These are phyloP conservation scores for Camptogramma bilineatum DNA, from an alignment of 2,888 invertebrate species.

Conservation along the genomic window DNA sequence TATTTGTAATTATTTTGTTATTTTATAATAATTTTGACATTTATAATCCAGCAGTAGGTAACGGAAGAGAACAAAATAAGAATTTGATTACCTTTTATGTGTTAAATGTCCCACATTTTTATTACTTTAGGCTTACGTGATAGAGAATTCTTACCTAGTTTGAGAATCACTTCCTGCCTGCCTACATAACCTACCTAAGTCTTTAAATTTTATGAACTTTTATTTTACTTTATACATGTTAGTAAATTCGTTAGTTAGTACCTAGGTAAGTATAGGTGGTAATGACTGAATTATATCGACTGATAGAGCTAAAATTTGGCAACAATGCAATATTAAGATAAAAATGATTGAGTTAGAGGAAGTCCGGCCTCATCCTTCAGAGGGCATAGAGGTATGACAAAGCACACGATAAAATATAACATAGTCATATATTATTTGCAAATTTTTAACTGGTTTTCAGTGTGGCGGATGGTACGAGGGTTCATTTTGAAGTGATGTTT, in stretches of 20 bases:
- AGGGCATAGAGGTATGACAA: too few relatives aligned
- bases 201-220: background rate
- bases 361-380: too few relatives aligned
- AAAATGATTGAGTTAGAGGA: too few relatives aligned
- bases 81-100: conserved; percentile 37
- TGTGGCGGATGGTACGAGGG: conserved; percentile 85
- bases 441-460: conserved; percentile 28
- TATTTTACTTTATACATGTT: background rate
- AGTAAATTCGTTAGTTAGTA: too few relatives aligned
- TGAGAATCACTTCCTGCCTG: conserved; percentile 28
- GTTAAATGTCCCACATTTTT: conserved; percentile 39
- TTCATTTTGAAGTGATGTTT: conserved; percentile 94
- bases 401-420: too few relatives aligned
- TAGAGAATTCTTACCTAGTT: conserved; percentile 32
- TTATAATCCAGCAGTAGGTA: conserved; percentile 3
- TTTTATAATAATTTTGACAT: background rate
- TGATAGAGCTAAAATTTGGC: too few relatives aligned
- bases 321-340: too few relatives aligned
- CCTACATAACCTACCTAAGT: conserved; percentile 3
- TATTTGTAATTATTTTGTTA: background rate
- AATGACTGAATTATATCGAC: too few relatives aligned
- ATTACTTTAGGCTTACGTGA: conserved; percentile 42
- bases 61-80: conserved; percentile 32
- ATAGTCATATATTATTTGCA: too few relatives aligned
- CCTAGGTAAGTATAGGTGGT: too few relatives aligned